These are phyloP conservation scores for Anoplophora glabripennis DNA, from an alignment of 1,140 invertebrate genomes.

Conservation along the genomic window DNA sequence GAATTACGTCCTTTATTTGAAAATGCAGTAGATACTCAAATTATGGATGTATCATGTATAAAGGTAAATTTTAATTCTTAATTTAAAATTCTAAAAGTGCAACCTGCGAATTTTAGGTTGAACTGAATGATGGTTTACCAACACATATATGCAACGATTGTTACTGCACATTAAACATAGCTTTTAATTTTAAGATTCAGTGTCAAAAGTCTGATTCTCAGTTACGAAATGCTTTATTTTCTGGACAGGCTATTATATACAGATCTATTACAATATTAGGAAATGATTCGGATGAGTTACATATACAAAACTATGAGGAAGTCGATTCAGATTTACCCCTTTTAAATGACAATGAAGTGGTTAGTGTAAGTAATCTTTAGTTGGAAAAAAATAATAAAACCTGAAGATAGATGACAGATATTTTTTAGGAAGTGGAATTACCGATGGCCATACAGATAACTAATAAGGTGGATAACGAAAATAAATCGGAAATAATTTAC, in stretches of 20 bases:
- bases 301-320: constrained; percentile 10
- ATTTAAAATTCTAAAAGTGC: not conserved
- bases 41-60: constrained; percentile 29
- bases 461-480: no score
- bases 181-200: constrained; percentile 34
- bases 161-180: constrained; percentile 28
- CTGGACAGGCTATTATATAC: constrained; percentile 13
- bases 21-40: constrained; percentile 28
- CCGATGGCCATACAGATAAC: no score
- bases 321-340: not conserved
- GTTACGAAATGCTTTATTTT: constrained; percentile 22
- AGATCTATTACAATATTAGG: constrained; percentile 24
- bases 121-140: constrained; percentile 33
- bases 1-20: constrained; percentile 33
- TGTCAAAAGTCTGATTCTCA: constrained; percentile 32
- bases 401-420: not conserved
- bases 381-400: not conserved
- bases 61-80: constrained; percentile 24
- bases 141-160: constrained; percentile 34
- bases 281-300: constrained; percentile 5
- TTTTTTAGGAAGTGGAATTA: no score
- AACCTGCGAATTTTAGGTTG: constrained; percentile 24
- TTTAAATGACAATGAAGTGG: no score
- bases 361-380: no score
- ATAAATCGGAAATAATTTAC: no score